phyloP scores from a whole-genome alignment of 1,140 invertebrate species.

The Neuroterus valhalla region DNA sequence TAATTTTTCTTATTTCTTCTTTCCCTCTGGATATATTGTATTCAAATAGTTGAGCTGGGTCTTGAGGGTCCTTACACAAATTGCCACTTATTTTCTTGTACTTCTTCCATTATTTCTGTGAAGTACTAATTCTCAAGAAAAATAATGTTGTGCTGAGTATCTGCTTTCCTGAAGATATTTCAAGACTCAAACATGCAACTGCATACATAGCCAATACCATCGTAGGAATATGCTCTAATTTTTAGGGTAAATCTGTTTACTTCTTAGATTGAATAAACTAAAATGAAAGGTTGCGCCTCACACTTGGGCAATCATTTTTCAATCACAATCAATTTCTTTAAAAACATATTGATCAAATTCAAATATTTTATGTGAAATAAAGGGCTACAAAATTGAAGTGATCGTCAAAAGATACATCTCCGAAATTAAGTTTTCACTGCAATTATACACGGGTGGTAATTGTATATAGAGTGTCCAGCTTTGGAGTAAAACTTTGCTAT shows the following conservation, averaged over 20 bases:
- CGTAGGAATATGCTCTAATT: too few species aligned
- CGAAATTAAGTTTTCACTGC: neutral
- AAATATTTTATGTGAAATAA: neutral
- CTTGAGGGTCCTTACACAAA: neutral
- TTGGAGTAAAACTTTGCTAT: constrained; percentile 6
- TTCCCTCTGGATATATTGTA: neutral
- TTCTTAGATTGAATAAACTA: too few species aligned
- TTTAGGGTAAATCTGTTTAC: too few species aligned
- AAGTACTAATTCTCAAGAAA: too few species aligned
- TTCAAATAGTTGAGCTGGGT: neutral
- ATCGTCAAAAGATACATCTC: neutral
- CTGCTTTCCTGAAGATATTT: too few species aligned
- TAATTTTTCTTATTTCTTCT: neutral
- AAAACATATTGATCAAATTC: neutral
- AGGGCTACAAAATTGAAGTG: neutral
- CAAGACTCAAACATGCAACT: too few species aligned
- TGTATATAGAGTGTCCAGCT: neutral
- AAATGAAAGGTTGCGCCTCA: too few species aligned
- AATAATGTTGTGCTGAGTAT: too few species aligned
- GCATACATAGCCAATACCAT: too few species aligned
- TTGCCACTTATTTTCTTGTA: neutral
- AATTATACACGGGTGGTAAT: neutral
- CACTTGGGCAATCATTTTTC: too few species aligned
- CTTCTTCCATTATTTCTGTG: neutral
- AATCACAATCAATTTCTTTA: neutral